These are phyloP conservation scores for Spinus olivaceus DNA, from an alignment of 2,797 vertebrate species.

Conservation along the genomic window DNA sequence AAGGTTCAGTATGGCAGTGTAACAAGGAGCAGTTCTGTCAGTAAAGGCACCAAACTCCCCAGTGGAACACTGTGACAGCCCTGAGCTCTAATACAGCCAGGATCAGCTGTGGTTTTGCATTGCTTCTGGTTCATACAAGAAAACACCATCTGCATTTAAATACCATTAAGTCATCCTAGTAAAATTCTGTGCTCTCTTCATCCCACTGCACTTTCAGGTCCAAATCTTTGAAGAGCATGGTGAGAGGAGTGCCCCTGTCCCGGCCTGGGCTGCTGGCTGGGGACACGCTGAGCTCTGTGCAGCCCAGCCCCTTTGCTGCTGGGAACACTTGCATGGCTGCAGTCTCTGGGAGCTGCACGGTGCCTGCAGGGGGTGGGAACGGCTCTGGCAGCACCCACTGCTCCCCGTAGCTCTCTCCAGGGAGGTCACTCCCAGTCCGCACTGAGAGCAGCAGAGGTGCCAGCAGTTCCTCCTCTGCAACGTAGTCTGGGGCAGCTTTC, in stretches of 20 bases:
- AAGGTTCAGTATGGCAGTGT: neutral
- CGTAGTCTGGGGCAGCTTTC: neutral
- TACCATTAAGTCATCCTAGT: neutral
- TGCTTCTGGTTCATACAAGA: neutral
- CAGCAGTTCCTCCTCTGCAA: neutral
- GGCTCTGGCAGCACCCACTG: neutral
- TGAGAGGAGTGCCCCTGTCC: neutral
- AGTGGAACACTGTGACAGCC: neutral
- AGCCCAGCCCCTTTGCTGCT: neutral
- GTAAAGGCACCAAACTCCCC: neutral
- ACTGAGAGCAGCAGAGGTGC: neutral
- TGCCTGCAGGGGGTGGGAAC: neutral
- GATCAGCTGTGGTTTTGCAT: neutral
- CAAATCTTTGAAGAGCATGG: slow-evolving; percentile 65
- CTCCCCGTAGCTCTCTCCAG: neutral
- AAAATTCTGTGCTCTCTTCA: neutral
- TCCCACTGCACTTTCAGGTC: slow-evolving; percentile 73
- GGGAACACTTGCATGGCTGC: neutral
- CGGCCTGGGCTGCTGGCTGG: neutral
- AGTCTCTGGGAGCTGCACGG: neutral
- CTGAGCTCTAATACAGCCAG: neutral
- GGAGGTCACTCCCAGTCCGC: fast-evolving
- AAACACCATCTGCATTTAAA: neutral
- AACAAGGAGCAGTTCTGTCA: neutral
- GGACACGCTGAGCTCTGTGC: neutral